phyloP scores from a whole-genome alignment of 2,797 vertebrate species.

The Anguilla anguilla region DNA sequence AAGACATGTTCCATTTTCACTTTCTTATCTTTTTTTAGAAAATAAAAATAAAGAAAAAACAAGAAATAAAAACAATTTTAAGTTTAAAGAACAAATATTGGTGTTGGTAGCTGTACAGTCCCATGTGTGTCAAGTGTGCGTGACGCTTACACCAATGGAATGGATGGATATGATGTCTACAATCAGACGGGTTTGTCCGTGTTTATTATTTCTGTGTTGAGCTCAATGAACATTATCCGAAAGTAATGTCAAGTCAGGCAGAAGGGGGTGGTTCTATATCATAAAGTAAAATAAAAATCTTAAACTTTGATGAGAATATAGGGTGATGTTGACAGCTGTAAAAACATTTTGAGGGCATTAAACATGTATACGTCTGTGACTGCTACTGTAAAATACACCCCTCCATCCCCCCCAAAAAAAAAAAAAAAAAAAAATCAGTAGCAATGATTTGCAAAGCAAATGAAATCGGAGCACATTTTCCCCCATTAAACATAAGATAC shows the following conservation, averaged over 20 bases:
- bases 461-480: conserved; percentile 2
- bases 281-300: conserved; percentile 37
- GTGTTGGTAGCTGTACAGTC: conserved; percentile 80
- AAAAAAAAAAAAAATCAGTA: conserved; percentile 20
- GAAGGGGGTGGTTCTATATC: conserved; percentile 46
- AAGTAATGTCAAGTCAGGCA: conserved; percentile 47
- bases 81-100: conserved; percentile 65
- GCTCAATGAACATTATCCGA: conserved; percentile 44
- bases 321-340: background rate
- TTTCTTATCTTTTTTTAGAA: conserved; percentile 35
- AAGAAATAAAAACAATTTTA: conserved; percentile 57
- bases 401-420: background rate
- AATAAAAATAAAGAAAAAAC: conserved; percentile 42
- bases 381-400: too few species aligned
- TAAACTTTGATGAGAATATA: background rate
- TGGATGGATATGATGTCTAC: conserved; percentile 76
- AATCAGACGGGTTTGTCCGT: conserved; percentile 65
- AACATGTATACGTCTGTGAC: background rate
- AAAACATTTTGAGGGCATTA: background rate
- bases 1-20: conserved; percentile 39
- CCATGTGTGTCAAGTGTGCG: conserved; percentile 76
- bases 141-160: conserved; percentile 81
- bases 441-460: conserved; percentile 8
- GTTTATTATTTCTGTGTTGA: conserved; percentile 72
- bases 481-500: conserved; percentile 21